Base-by-base conservation (phyloP, 1,140 invertebrate species). In the Papilio xuthus region DNA sequence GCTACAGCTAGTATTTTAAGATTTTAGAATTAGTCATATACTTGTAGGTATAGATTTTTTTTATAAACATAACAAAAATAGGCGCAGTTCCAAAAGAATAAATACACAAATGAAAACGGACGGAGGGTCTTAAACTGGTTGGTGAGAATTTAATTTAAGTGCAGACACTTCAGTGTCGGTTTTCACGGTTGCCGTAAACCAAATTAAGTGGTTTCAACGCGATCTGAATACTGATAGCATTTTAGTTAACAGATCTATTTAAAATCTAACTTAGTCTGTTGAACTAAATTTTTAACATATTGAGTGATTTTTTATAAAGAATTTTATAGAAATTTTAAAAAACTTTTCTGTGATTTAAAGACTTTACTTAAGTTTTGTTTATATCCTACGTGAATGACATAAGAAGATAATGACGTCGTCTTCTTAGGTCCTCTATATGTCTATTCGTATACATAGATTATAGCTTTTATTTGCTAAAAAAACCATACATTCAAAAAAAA, bases 181-280 rank as follows among this genome's bases (percentile, higher is more conserved):
- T 67, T 67, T 67, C 60, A 67, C 60, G 60, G 60, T 67, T 67
- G 60, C 60, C 26, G 23, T 67, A 67, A 67, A 67, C 60, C 26
- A 67, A 67, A 67, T 67, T 67, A 67, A 67, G 60, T 67, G 26
- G 60, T 67, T 28, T 32, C 60, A 67, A 28, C 60, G 60, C 13
- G 60, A 67, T 67, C 23, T 67, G 60, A 67, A 67, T 67, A 67
- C 60, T 60, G 23, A 60, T 60, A 60, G 23, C 9, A 60, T 60
- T 60, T 60, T 26, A 60, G 23, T 26, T 60, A 60, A 60, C 56
- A 60, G 56, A 60, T 26, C 56, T 60, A 26, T 60, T 60, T 60
- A 60, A 60, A 60, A 60, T 60, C 56, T 60, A n/a, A 60, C 56
- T 60, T 60, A 60, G 56, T 60, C 23, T 10, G 8, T 56, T 20